Conservation (phyloP, 1,140 invertebrate genomes). For the Zaprionus davidi region DNA sequence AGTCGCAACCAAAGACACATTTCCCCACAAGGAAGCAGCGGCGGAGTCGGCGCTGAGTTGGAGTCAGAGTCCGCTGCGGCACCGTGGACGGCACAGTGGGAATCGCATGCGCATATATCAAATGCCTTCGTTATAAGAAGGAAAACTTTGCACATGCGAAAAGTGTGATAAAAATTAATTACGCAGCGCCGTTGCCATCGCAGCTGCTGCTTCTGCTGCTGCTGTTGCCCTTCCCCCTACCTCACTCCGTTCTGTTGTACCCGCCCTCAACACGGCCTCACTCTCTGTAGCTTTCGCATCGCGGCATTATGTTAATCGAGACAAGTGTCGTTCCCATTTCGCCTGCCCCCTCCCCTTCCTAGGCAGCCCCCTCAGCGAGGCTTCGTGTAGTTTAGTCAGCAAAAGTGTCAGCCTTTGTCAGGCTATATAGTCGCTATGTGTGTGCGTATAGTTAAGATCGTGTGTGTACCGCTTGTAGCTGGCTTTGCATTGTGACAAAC, state of each 20-base stretch:
- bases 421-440: slow-evolving; percentile 11
- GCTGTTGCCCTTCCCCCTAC: neutral
- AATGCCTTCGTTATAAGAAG: slow-evolving; percentile 29
- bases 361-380: neutral
- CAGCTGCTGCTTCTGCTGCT: slow-evolving; percentile 2
- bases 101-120: slow-evolving; percentile 34
- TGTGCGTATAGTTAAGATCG: slow-evolving; percentile 8
- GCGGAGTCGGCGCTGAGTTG: too few species aligned
- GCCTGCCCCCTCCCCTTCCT: neutral
- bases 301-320: slow-evolving; percentile 70
- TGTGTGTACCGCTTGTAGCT: slow-evolving; percentile 17
- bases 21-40: neutral
- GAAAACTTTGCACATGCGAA: slow-evolving; percentile 73
- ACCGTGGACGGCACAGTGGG: neutral
- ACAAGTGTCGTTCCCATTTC: slow-evolving; percentile 47
- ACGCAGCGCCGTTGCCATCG: slow-evolving; percentile 60
- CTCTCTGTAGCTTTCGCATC: slow-evolving; percentile 46
- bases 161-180: slow-evolving; percentile 84
- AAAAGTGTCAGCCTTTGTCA: slow-evolving; percentile 69
- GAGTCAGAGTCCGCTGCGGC: too few species aligned
- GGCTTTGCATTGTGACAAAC: slow-evolving; percentile 38
- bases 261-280: neutral
- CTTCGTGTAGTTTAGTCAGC: slow-evolving; percentile 46
- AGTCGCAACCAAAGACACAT: neutral
- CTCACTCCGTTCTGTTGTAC: neutral